These are phyloP conservation scores for Conus ventricosus DNA, from an alignment of 1,140 invertebrate genomes.

Conservation along the genomic window DNA sequence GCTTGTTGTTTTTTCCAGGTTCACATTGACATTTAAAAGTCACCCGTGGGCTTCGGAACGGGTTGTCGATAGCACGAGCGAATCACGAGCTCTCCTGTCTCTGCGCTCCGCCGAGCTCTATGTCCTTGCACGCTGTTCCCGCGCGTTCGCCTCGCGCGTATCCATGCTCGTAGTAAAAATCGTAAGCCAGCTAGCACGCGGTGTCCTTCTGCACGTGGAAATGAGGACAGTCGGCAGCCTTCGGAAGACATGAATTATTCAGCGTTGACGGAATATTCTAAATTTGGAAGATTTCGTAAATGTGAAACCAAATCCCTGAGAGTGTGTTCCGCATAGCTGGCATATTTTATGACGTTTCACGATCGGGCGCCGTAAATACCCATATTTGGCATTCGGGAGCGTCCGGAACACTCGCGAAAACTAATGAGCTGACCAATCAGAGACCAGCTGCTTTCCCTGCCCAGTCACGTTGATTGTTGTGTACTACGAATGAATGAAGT, in stretches of 20 bases:
- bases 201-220: slow-evolving; percentile 37
- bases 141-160: slow-evolving; percentile 27
- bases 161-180: slow-evolving; percentile 30
- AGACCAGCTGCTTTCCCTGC: slow-evolving; percentile 45
- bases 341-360: slow-evolving; percentile 47
- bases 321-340: background rate
- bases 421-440: slow-evolving; percentile 64
- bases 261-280: slow-evolving; percentile 44
- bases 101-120: background rate
- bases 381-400: slow-evolving; percentile 67
- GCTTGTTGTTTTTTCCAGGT: background rate
- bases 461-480: slow-evolving; percentile 65
- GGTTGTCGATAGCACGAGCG: background rate
- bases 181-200: slow-evolving; percentile 43
- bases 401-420: slow-evolving; percentile 54
- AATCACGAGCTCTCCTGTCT: background rate
- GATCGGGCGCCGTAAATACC: slow-evolving; percentile 55
- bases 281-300: slow-evolving; percentile 49
- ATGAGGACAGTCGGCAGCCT: slow-evolving; percentile 54
- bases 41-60: background rate
- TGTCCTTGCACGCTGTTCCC: background rate
- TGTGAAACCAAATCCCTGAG: slow-evolving; percentile 33
- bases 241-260: slow-evolving; percentile 54
- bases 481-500: slow-evolving; percentile 70
- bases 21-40: slow-evolving; percentile 20